Evolutionary conservation across 2,113 vertebrate genomes (phyloP), one percentile per base, ranked within the genome.

Genomic region (Sorex fumeus): DNA sequence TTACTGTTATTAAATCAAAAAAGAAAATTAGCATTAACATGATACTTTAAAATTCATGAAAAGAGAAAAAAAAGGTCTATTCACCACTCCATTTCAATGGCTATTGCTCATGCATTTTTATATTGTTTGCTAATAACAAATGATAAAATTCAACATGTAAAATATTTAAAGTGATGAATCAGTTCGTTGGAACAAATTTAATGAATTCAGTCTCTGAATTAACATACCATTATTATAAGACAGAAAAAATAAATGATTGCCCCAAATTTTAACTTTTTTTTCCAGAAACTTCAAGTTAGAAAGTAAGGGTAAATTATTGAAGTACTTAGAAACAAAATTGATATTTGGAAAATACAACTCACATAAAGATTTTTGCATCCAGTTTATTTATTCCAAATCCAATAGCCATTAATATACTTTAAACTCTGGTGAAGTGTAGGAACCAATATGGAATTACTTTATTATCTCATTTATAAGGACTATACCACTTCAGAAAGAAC

Each of bases 311-410:
- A 96, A 96, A 57, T 97, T 97, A 97, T 79, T 94, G 16, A 87
- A 97, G 53, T 95, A 36, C 81, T 97, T 97, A 96, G 85, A 95
- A 97, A 95, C 74, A 77, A 96, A 97, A 97, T 57, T 95, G 84
- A 95, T 97, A 97, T 95, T 97, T 95, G 87, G 91, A 96, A 98
- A 97, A 97, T 80, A 84, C 80, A 96, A 91, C 79, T 97, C 95
- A 91, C 57, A 93, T 95, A 97, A 97, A 95, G 95, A 97, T 97
- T 98, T 97, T 97, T 96, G 94, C 84, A 95, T 95, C 87, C 32
- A 94, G 86, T 94, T 96, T 97, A 96, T 97, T 97, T 97, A 95
- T 98, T 98, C 88, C 96, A 66, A 97, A 94, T 96, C 32, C 62
- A 95, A 71, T 91, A 95, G 64, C 16, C 71, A 95, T 97, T 96